phyloP scores from a whole-genome alignment of 2,888 invertebrate genomes.

The Thera britannica region DNA sequence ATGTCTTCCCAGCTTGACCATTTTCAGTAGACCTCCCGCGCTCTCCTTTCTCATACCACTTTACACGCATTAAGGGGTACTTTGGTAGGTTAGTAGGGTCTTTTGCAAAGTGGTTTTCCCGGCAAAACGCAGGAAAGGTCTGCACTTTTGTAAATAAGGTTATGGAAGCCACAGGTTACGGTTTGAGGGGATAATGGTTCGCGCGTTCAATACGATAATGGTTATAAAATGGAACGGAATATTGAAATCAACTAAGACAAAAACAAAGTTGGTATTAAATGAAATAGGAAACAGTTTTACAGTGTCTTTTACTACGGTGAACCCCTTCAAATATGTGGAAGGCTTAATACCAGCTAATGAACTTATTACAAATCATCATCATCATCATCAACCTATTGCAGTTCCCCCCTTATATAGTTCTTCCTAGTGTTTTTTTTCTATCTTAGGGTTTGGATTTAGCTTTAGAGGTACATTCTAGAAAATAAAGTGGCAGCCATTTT shows the following conservation, averaged over 20 bases:
- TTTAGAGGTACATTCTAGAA: too few species aligned
- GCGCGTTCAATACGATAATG: slow-evolving; percentile 23
- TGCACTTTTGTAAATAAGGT: slow-evolving; percentile 47
- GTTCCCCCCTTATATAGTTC: too few species aligned
- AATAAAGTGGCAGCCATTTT: too few species aligned
- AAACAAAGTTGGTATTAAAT: too few species aligned
- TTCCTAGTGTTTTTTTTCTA: too few species aligned
- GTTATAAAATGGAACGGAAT: slow-evolving; percentile 6
- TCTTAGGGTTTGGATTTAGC: too few species aligned
- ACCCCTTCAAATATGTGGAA: too few species aligned
- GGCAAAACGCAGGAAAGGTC: slow-evolving; percentile 48
- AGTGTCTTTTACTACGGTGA: too few species aligned
- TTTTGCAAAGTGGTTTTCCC: slow-evolving; percentile 48
- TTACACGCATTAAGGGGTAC: slow-evolving; percentile 28
- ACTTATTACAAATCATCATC: too few species aligned
- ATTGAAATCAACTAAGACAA: neutral
- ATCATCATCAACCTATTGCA: too few species aligned
- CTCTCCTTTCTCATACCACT: slow-evolving; percentile 37
- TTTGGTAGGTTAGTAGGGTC: slow-evolving; percentile 38
- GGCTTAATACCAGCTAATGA: too few species aligned
- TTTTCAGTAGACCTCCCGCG: slow-evolving; percentile 48
- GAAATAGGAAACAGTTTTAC: too few species aligned
- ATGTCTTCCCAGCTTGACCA: slow-evolving; percentile 62
- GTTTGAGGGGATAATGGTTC: slow-evolving; percentile 1
- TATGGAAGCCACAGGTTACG: slow-evolving; percentile 74